Conservation (phyloP, 2,888 invertebrate species). For the Quadroppia sp. region DNA sequence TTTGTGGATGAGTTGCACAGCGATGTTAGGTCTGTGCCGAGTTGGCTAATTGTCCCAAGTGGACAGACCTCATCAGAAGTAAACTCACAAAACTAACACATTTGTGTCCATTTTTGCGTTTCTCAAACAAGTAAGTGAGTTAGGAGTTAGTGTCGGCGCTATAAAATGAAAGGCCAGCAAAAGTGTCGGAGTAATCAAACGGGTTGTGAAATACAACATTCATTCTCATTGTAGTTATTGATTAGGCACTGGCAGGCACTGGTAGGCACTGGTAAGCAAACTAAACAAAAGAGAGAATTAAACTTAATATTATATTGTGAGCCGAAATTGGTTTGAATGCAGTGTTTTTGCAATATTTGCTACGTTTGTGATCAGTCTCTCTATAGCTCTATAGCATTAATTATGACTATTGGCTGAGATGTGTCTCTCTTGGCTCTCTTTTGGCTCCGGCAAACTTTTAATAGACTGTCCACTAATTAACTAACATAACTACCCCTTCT, state of each 20-base stretch:
- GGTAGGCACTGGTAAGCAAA: slow-evolving; percentile 3
- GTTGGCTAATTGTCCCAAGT: slow-evolving; percentile 35
- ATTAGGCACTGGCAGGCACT: not conserved
- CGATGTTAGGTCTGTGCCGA: not conserved
- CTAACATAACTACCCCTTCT: slow-evolving; percentile 18
- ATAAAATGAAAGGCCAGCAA: slow-evolving; percentile 35
- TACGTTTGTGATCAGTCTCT: slow-evolving; percentile 14
- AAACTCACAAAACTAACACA: slow-evolving; percentile 35
- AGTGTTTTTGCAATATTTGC: slow-evolving; percentile 27
- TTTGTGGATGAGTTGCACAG: not conserved
- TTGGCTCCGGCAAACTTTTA: slow-evolving; percentile 37
- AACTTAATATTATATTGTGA: slow-evolving; percentile 33
- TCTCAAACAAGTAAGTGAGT: not conserved
- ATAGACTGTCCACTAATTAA: slow-evolving; percentile 40
- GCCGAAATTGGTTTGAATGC: slow-evolving; percentile 8
- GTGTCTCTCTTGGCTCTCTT: too few species aligned
- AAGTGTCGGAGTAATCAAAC: slow-evolving; percentile 34
- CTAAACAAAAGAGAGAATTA: slow-evolving; percentile 10
- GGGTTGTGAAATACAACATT: slow-evolving; percentile 35
- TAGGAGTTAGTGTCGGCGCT: slow-evolving; percentile 24
- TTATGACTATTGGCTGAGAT: slow-evolving; percentile 39
- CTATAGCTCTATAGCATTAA: slow-evolving; percentile 37
- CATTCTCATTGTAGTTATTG: not conserved
- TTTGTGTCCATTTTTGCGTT: slow-evolving; percentile 34
- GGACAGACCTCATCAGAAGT: slow-evolving; percentile 38